Evolutionary conservation across 2,113 vertebrate species (phyloP).

Genomic region (Macquaria australasica): DNA sequence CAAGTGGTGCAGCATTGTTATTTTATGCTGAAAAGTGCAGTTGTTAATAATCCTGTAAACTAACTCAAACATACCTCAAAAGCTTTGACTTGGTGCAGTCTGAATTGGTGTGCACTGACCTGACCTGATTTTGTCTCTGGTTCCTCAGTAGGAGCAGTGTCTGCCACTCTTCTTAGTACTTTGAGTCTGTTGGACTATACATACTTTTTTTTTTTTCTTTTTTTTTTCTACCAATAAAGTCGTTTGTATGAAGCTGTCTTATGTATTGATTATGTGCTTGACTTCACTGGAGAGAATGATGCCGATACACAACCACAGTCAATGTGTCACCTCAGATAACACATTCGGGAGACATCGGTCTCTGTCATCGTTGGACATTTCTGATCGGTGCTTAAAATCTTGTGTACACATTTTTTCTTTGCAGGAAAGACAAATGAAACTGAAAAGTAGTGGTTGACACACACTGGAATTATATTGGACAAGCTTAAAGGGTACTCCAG

Average conservation of each 20-base stretch:
- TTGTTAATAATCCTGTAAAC: constrained; percentile 26
- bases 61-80: constrained; percentile 17
- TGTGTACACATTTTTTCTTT: not conserved
- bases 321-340: not conserved
- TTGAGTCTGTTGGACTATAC: constrained; percentile 48
- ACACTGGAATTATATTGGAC: not conserved
- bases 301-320: not conserved
- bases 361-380: not conserved
- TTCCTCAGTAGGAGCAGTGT: constrained; percentile 71
- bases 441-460: not conserved
- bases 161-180: constrained; percentile 55
- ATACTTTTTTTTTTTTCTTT: constrained; percentile 26
- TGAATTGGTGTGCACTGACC: constrained; percentile 50
- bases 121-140: constrained; percentile 69
- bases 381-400: not conserved
- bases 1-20: not conserved
- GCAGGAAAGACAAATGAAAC: not conserved
- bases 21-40: not conserved
- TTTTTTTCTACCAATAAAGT: constrained; percentile 71
- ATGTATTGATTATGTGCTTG: constrained; percentile 69
- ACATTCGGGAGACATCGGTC: not conserved
- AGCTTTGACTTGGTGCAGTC: constrained; percentile 37
- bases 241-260: constrained; percentile 65
- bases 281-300: constrained; percentile 28
- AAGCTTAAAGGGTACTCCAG: not conserved